Base-by-base conservation (phyloP, 2,797 vertebrate species). In the Acrocephalus scirpaceus region DNA sequence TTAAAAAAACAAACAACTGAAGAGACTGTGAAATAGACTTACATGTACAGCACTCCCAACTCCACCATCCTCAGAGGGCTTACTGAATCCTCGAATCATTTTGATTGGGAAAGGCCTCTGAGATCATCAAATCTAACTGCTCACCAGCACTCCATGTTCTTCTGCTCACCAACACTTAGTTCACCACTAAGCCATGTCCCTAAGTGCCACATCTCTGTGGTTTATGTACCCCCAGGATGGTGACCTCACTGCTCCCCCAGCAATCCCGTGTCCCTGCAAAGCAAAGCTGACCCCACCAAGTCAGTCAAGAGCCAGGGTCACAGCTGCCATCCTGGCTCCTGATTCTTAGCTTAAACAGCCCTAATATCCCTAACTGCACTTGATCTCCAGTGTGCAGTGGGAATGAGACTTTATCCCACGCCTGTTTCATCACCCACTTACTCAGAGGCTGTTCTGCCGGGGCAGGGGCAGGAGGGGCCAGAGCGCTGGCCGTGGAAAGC, bases 331-430 rank as follows among this genome's bases (percentile, higher is more conserved):
- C 22, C 34, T 7, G 22, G 22, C 45, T 65, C 30, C 27, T 8
- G 32, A 8, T 16, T 8, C 18, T 29, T 10, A 9, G 25, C 16
- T 23, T 5, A 2, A 42, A 12, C 19, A 62, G 32, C 44, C 34
- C 75, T 3, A 6, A 30, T 16, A n/a, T 14, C 14, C 42, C 65
- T 10, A 1, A 13, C 5, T 8, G 11, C 74, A 25, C 30, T 34
- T 3, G 34, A 25, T 26, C 48, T 29, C 3, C 67, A 25, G 36
- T 2, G 34, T 2, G 64, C 27, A 25, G 56, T 1, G 77, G 47
- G 16, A 47, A 10, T 0, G 51, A 48, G 57, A 1, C 36, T 18
- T 15, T 3, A 12, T 7, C 21, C 40, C 27, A 2, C 0, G 20
- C 80, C 5, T 5, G 29, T 32, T 48, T 30, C 36, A 8, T 71